Percentiles rank a stretch among this genome's conserved stretches.
phyloP scores from a whole-genome alignment of 2,113 vertebrate species.

The Rattus rattus region DNA sequence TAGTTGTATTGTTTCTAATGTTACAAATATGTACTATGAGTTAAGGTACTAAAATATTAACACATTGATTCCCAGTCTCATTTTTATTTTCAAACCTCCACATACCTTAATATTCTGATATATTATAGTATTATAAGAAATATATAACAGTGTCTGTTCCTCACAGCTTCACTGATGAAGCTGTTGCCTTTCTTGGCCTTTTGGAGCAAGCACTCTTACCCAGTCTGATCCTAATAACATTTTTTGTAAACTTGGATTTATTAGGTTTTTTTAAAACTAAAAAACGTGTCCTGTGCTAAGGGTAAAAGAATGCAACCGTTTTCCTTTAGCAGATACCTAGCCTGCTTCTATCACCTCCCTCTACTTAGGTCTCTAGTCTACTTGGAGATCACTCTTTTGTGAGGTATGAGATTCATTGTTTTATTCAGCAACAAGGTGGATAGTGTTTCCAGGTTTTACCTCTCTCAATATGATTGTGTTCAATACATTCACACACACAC shows the following conservation, averaged over 20 bases:
- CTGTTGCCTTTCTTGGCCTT: neutral
- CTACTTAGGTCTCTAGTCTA: neutral
- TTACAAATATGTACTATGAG: neutral
- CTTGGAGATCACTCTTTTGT: neutral
- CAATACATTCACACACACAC: neutral
- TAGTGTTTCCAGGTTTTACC: neutral
- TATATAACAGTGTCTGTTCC: neutral
- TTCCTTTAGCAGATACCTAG: neutral
- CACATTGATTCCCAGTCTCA: neutral
- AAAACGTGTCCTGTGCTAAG: neutral
- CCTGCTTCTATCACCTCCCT: neutral
- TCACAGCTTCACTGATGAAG: neutral
- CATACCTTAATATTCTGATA: slow-evolving; percentile 21
- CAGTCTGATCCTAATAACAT: neutral
- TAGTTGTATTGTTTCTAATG: slow-evolving; percentile 31
- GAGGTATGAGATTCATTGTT: neutral
- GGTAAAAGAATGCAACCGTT: neutral
- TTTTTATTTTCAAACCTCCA: slow-evolving; percentile 17
- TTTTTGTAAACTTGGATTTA: neutral
- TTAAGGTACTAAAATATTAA: slow-evolving; percentile 33
- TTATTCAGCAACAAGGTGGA: neutral
- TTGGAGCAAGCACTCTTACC: neutral
- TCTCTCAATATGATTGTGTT: neutral
- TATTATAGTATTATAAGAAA: neutral
- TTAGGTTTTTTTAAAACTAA: neutral